These are phyloP conservation scores for Strigamia transsilvanica DNA, from an alignment of 2,888 invertebrate species.

Conservation along the genomic window DNA sequence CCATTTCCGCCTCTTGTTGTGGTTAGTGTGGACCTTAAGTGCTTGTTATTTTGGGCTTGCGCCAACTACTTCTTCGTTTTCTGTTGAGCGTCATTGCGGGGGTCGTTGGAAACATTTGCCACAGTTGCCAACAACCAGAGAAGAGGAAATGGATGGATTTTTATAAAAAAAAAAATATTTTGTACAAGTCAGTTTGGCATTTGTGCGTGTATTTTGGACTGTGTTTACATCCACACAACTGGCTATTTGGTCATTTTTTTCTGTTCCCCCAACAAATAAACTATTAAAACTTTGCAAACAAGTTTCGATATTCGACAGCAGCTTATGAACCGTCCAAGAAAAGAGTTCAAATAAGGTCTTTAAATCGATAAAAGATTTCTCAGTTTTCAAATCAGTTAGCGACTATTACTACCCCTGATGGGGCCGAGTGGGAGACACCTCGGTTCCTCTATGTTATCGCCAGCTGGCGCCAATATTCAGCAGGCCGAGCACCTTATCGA, in stretches of 20 bases:
- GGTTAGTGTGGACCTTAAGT: constrained; percentile 46
- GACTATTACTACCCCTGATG: not conserved
- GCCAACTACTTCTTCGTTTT: constrained; percentile 40
- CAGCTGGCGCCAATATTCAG: constrained; percentile 48
- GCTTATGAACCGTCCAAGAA: not conserved
- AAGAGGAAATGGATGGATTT: constrained; percentile 12
- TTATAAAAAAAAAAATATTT: not conserved
- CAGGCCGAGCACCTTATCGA: constrained; percentile 6
- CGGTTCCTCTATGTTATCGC: constrained; percentile 27
- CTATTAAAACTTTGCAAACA: constrained; percentile 18
- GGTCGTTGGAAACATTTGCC: constrained; percentile 41
- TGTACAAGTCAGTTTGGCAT: constrained; percentile 42
- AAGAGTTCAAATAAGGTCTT: constrained; percentile 19
- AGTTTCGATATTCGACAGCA: constrained; percentile 20
- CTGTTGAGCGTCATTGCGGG: constrained; percentile 38
- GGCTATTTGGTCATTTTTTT: not conserved
- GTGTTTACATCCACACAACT: constrained; percentile 43
- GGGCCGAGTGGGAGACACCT: constrained; percentile 11
- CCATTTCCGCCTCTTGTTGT: constrained; percentile 43
- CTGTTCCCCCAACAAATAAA: not conserved
- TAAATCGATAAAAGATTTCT: constrained; percentile 33
- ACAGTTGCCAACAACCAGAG: constrained; percentile 22
- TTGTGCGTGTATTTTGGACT: not conserved
- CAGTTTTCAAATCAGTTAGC: not conserved
- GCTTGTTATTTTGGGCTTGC: constrained; percentile 40